These are phyloP conservation scores for Peromyscus maniculatus DNA, from an alignment of 2,113 vertebrate species.

Conservation along the genomic window DNA sequence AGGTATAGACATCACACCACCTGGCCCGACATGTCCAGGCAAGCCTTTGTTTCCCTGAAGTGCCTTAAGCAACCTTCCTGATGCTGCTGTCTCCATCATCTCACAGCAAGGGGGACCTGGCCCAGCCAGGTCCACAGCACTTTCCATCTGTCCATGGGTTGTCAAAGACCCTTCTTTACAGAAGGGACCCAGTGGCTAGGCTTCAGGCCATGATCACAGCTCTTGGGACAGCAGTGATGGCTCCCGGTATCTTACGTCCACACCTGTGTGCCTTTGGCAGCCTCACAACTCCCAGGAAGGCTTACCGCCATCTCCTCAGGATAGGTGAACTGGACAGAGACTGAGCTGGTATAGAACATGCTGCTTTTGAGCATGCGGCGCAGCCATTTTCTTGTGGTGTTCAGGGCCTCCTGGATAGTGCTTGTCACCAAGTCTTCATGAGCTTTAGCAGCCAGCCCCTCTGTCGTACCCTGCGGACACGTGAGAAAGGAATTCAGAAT, in stretches of 20 bases:
- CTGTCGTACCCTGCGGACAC: not conserved
- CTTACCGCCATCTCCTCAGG: not conserved
- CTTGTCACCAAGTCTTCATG: too few species aligned
- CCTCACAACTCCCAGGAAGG: not conserved
- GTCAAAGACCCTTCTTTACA: not conserved
- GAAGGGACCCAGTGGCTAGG: not conserved
- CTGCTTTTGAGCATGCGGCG: fast-evolving
- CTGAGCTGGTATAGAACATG: fast-evolving
- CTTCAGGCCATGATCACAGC: not conserved
- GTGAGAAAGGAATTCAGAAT: not conserved
- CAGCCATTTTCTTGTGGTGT: not conserved
- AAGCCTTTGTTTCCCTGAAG: fast-evolving
- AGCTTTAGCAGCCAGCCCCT: fast-evolving
- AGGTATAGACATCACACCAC: fast-evolving
- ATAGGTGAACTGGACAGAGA: fast-evolving
- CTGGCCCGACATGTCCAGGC: fast-evolving
- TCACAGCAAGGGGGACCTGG: not conserved
- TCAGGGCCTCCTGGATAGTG: not conserved
- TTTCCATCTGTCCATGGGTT: not conserved
- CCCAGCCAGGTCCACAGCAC: not conserved
- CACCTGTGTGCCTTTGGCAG: not conserved
- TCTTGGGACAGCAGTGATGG: too few species aligned
- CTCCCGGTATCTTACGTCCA: too few species aligned
- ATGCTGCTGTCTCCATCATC: not conserved
- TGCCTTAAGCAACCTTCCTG: not conserved